Percentiles rank a stretch among this genome's conserved stretches.
Conservation (phyloP, 2,888 invertebrate species). For the Athetis lepigone region DNA sequence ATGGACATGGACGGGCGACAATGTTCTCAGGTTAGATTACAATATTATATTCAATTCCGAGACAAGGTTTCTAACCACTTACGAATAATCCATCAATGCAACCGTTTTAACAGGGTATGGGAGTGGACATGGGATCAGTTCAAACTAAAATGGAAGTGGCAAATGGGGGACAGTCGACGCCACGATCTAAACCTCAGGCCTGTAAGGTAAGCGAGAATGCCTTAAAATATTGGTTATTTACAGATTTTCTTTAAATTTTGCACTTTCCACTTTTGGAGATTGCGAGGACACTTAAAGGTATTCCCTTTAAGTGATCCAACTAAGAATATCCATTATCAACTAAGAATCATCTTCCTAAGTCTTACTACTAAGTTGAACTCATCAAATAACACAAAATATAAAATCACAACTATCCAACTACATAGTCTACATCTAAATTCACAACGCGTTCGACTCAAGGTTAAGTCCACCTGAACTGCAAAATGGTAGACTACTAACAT, state of each 20-base stretch:
- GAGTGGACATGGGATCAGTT: constrained; percentile 87
- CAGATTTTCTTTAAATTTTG: neutral
- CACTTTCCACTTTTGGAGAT: neutral
- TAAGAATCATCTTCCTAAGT: too few relatives aligned
- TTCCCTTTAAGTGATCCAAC: too few relatives aligned
- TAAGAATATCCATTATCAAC: too few relatives aligned
- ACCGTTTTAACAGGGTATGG: constrained; percentile 81
- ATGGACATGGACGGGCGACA: constrained; percentile 88
- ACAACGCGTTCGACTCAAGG: constrained; percentile 5
- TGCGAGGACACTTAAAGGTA: too few relatives aligned
- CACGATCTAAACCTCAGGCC: constrained; percentile 93
- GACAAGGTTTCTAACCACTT: constrained; percentile 17
- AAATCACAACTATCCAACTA: neutral
- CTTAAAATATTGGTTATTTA: constrained; percentile 6
- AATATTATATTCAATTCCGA: neutral
- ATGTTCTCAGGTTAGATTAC: constrained; percentile 82
- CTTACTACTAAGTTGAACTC: too few relatives aligned
- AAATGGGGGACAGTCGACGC: constrained; percentile 83
- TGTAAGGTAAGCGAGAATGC: constrained; percentile 90
- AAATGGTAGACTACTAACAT: neutral
- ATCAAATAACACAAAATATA: neutral
- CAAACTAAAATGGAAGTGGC: constrained; percentile 88
- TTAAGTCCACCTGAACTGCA: constrained; percentile 4
- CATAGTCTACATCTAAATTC: constrained; percentile 28
- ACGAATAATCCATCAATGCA: constrained; percentile 38